phyloP scores from a whole-genome alignment of 2,113 vertebrate genomes.

The Zosterops pallidus region DNA sequence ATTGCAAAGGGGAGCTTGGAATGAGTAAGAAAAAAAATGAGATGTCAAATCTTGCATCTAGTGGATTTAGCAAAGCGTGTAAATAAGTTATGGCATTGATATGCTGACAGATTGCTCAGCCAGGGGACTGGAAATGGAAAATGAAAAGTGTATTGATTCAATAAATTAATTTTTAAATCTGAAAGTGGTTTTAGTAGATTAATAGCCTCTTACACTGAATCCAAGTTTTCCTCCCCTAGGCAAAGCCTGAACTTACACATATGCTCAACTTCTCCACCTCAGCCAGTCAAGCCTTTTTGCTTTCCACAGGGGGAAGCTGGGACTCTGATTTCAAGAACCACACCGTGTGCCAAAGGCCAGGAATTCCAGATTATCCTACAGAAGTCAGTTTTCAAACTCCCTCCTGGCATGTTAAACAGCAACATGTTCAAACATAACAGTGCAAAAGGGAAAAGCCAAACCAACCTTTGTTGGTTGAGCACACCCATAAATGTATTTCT shows the following conservation, averaged over 20 bases:
- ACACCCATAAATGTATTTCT: not conserved
- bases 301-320: not conserved
- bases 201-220: not conserved
- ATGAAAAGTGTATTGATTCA: not conserved
- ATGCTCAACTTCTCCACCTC: not conserved
- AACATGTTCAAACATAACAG: slow-evolving; percentile 16
- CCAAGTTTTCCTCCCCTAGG: not conserved
- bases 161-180: not conserved
- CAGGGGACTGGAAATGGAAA: not conserved
- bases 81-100: not conserved
- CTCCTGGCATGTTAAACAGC: not conserved
- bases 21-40: not conserved
- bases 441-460: not conserved
- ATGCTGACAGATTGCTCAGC: not conserved
- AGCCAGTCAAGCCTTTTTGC: not conserved
- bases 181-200: not conserved
- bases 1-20: not conserved
- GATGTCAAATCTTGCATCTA: not conserved
- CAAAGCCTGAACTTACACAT: not conserved
- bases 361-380: not conserved
- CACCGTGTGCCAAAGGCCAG: not conserved
- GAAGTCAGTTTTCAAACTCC: slow-evolving; percentile 8
- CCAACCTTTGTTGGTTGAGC: not conserved
- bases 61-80: not conserved
- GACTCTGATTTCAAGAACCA: not conserved